Evolutionary conservation across 2,888 invertebrate species (phyloP).

Genomic region (Calameuta filiformis): DNA sequence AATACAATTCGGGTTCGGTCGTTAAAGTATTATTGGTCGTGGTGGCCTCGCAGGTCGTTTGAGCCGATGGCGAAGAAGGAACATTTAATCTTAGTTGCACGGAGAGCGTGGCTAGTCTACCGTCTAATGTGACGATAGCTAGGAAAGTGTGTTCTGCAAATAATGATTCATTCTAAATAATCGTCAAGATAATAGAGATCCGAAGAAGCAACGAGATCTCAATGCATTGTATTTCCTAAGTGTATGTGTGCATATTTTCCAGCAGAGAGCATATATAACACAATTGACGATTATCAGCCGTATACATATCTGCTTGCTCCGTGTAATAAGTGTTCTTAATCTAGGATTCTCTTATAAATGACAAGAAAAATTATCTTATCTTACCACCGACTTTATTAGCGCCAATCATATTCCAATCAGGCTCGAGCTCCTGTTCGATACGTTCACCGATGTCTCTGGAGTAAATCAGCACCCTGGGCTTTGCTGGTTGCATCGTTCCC

Average conservation of each 20-base stretch:
- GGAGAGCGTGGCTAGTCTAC: conserved; percentile 73
- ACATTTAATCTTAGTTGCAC: conserved; percentile 70
- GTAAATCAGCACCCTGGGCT: conserved; percentile 73
- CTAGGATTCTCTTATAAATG: neutral
- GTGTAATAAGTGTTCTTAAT: too few species aligned
- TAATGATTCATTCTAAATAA: neutral
- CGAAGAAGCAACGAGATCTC: too few species aligned
- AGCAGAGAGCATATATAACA: too few species aligned
- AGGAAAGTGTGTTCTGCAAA: conserved; percentile 71
- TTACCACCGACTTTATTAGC: conserved; percentile 69
- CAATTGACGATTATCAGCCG: too few species aligned
- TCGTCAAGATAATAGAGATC: neutral
- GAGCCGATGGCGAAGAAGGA: conserved; percentile 49
- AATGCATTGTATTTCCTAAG: too few species aligned
- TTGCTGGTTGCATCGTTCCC: conserved; percentile 70
- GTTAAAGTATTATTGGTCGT: conserved; percentile 14
- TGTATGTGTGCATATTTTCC: too few species aligned
- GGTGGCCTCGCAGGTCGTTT: conserved; percentile 35
- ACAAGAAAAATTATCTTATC: conserved; percentile 9
- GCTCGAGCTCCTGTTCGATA: conserved; percentile 67
- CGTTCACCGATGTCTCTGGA: conserved; percentile 70
- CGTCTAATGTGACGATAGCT: conserved; percentile 74
- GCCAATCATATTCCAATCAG: conserved; percentile 75
- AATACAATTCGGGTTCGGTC: conserved; percentile 71
- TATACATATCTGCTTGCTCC: too few species aligned